Evolutionary conservation across 2,888 invertebrate genomes (phyloP), one percentile per base, ranked within the genome.

Genomic region (Gandaritis pyraliata): DNA sequence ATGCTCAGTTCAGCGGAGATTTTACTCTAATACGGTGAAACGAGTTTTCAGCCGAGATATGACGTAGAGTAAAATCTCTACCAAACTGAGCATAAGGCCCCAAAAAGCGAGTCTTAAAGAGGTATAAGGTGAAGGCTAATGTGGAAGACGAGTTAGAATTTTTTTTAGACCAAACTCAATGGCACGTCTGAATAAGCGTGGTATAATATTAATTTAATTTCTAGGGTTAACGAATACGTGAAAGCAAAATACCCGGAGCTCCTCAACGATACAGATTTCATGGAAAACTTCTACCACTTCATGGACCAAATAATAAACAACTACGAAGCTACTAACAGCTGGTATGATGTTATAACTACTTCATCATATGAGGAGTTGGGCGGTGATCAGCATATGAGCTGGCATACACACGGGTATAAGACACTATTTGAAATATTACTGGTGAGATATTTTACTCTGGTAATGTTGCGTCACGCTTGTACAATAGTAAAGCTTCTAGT

Each of bases 341-440:
- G 87, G 87, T 76, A 82, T 15, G 86, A 87, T 6, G 73, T 84
- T 2, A 80, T 75, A 0, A 82, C 85, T 0, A 58, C 69, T 4
- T 72, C 79, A 0, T 63, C 29, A 0, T 86, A 79, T 23, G 65
- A 72, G 0, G 77, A 81, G 39, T n/a, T 86, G 38, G 78, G 62
- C 0, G 87, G 87, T 0, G 50, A 81, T 3, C 82, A 82, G 39
- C 77, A 81, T 5, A 67, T 82, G 65, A 86, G 86, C 46, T 87
- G 86, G 86, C 78, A 82, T 5, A 66, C 54, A 3, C 15, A 77
- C 0, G 88, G 87, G 0, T 87, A 86, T 13, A 78, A 71, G 15
- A 87, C 86, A 0, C 74, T 86, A 2, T 85, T 87, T 51, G 77
- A 86, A 8, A 78, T 87, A 2, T 38, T 86, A 16, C 39, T 76